Base-by-base conservation (phyloP, 2,888 invertebrate genomes). In the Diaprepes abbreviatus region DNA sequence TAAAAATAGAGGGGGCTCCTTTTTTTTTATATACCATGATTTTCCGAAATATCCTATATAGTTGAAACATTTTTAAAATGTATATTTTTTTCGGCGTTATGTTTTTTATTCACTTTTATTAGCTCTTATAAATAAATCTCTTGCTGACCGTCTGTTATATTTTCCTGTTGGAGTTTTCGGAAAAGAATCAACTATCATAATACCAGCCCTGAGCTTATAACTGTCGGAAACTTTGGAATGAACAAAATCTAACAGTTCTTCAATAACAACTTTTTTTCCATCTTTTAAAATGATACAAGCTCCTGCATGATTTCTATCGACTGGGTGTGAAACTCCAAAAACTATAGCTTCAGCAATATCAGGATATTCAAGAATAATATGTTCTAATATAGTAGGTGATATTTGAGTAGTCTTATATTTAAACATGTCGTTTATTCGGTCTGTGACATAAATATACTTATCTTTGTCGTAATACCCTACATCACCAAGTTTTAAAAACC, bases 401-500 rank as follows among this genome's bases (percentile, higher is more conserved):
- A 88, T 86, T 77, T 87, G 86, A 79, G 84, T 79, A 40, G 79
- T 83, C 71, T 78, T 83, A 73, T 85, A 87, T 75, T 86, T 87
- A 9, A 88, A 79, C 62, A 87, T 77, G 70, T 85, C 80, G 71
- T 87, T 87, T 4, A 85, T 80, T 16, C 87, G 80, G 19, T 87
- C 87, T 0, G 85, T 81, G 38, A 85, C 83, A 76, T 79, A 87
- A 63, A 83, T 84, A 72, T 85, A 83, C 73, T 81, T 81, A 9
- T 85, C 79, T 14, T 84, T 82, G 70, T 88, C 87, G 70, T 85
- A 85, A 70, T 85, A 86, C 21, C 85, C 82, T 16, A 87, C 77
- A 68, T 88, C 88, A 0, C 87, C 88, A 1, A 86, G 85, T 74
- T 83, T 85, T 28, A 86, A 79, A 84, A 85, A 87, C 1, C 85